Conservation (phyloP, 1,140 invertebrate genomes). For the Ladona fulva region DNA sequence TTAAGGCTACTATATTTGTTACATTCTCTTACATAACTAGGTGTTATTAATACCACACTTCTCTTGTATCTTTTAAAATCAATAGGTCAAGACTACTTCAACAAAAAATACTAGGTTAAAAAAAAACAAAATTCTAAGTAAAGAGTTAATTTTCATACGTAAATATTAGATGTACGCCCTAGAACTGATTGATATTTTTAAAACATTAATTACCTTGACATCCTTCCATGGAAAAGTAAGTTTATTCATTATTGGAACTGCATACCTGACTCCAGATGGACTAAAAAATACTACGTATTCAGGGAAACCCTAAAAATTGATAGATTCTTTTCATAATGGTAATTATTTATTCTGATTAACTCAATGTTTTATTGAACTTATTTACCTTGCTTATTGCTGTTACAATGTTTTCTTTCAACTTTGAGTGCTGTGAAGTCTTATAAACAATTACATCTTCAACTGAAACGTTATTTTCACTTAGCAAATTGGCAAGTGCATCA, state of each 20-base stretch:
- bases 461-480: slow-evolving; percentile 29
- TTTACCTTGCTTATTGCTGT: slow-evolving; percentile 25
- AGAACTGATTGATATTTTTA: too few relatives aligned
- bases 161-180: neutral
- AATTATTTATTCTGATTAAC: too few relatives aligned
- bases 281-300: slow-evolving; percentile 39
- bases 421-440: slow-evolving; percentile 31
- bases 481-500: slow-evolving; percentile 32
- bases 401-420: slow-evolving; percentile 30
- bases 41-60: too few relatives aligned
- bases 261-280: slow-evolving; percentile 36
- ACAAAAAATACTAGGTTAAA: too few relatives aligned
- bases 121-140: neutral
- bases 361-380: too few relatives aligned
- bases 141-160: neutral
- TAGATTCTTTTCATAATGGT: too few relatives aligned
- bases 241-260: slow-evolving; percentile 27
- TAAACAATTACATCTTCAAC: slow-evolving; percentile 33
- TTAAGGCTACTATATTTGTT: too few relatives aligned
- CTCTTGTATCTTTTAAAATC: too few relatives aligned
- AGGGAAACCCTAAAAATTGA: slow-evolving; percentile 27
- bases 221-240: slow-evolving; percentile 26
- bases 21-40: too few relatives aligned
- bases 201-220: slow-evolving; percentile 25
- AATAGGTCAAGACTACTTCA: too few relatives aligned